These are phyloP conservation scores for Euzophera pinguis DNA, from an alignment of 2,888 invertebrate genomes.

Conservation along the genomic window DNA sequence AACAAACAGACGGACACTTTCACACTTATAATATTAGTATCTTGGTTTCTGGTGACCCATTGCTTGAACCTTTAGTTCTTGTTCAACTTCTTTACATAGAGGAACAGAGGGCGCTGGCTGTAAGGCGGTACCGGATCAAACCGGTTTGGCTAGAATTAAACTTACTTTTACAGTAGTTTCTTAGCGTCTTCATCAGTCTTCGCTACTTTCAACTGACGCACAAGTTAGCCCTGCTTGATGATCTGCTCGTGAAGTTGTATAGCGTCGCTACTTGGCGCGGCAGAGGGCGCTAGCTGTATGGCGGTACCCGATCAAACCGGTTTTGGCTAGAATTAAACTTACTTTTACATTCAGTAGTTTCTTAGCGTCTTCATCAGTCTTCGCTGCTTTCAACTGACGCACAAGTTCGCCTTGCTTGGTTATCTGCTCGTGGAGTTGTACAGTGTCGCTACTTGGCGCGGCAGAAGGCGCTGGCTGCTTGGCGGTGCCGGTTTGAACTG, in stretches of 20 bases:
- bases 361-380: constrained; percentile 74
- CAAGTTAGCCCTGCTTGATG: constrained; percentile 81
- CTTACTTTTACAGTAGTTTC: constrained; percentile 81
- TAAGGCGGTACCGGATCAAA: too few relatives aligned
- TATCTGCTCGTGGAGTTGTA: constrained; percentile 60
- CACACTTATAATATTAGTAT: too few relatives aligned
- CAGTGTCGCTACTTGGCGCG: constrained; percentile 27
- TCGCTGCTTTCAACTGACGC: constrained; percentile 83
- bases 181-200: constrained; percentile 79
- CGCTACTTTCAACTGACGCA: constrained; percentile 83
- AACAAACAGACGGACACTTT: too few relatives aligned
- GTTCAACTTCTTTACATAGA: too few relatives aligned
- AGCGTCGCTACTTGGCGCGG: constrained; percentile 28
- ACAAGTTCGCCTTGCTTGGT: constrained; percentile 83
- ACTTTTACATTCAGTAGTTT: constrained; percentile 82
- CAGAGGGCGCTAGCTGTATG: constrained; percentile 33
- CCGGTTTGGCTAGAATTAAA: too few relatives aligned
- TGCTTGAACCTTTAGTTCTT: too few relatives aligned
- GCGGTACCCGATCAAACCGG: constrained; percentile 42
- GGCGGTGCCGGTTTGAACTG: constrained; percentile 43
- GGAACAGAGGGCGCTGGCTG: too few relatives aligned
- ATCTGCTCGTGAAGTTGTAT: constrained; percentile 59
- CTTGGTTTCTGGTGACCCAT: too few relatives aligned
- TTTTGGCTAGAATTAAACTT: neutral
- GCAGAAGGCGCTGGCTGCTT: constrained; percentile 33